Evolutionary conservation across 2,113 vertebrate species (phyloP), one percentile per base, ranked within the genome.

Genomic region (Pelecanus crispus): DNA sequence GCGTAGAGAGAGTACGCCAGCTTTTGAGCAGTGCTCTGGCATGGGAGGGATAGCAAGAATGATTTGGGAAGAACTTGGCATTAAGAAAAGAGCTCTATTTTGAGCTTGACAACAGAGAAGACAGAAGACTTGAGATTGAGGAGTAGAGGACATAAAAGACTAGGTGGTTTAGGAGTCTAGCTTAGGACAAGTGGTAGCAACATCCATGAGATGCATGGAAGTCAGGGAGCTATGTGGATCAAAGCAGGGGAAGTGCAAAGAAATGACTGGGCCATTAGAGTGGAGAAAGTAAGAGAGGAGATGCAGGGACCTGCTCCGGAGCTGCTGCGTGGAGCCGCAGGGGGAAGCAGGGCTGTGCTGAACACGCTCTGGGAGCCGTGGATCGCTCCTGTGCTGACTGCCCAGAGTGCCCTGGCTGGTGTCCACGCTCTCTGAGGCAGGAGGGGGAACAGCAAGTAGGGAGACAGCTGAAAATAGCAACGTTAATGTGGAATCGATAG

Each of bases 281-380:
- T 20, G 49, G 40, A 52, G 28, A 20, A 70, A 22, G 32, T 16
- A 8, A 36, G 83, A 61, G 29, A 81, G 31, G 47, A 75, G 31
- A 6, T 38, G 22, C 26, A 81, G 59, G 77, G 49, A n/a, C 3
- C 29, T 87, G 68, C 81, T 78, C 47, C 2, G 0, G 40, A 25
- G 73, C 53, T 85, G 74, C 68, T 34, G 6, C 1, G 0, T 7
- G 71, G 65, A 67, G 15, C 55, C 1, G 1, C 52, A 13, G 44
- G 25, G 38, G n/a, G 6, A 34, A 53, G 45, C 53, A 47, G 74
- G 45, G 50, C 11, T 47, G 72, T 42, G 67, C 75, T 63, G 24
- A 49, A 24, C 17, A 20, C 0, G 3, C 22, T 18, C 16, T 19
- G n/a, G 56, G 63, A 82, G 3, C 55, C 53, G 50, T 9, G 49